Evolutionary conservation across 2,888 invertebrate species (phyloP), one percentile per base, ranked within the genome.

Genomic region (Melanotus villosus): DNA sequence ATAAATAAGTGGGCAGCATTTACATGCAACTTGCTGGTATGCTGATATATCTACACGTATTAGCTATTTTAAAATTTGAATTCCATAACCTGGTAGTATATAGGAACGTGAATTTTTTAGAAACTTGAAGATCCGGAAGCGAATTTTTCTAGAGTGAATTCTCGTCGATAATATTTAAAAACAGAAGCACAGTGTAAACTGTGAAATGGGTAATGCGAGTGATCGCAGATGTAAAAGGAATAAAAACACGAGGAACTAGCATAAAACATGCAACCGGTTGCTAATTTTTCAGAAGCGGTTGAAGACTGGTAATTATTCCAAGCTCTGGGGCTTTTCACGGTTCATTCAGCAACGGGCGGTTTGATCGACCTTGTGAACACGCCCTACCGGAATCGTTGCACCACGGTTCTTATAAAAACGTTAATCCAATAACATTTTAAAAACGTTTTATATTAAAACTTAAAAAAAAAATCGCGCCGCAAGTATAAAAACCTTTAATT

Each of bases 281-380:
- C 23, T 63, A 58, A 65, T 71, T 71, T 71, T 71, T 71, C 71
- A 71, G 67, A 23, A 70, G 62, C 67, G 62, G 38, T 43, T 67
- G 70, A 67, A 70, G 65, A 69, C 68, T 45, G 43, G 65, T 65
- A 71, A 71, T 71, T 71, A 71, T 71, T 60, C 68, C 52, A 59
- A 57, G 68, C 68, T 71, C 65, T 38, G 57, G 60, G 71, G 71
- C 71, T 72, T 72, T 72, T 72, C 72, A 72, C 70, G 72, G 72
- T 72, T 69, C 72, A 67, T 72, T 72, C 72, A 70, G 64, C 50
- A 66, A 65, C 56, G 56, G 56, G 59, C 30, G 59, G 38, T 47
- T 65, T 65, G 62, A 62, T 62, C 62, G 62, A 52, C 62, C 62
- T 62, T 52, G 62, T 26, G n/a, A 59, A 60, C 18, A 47, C 50